These are phyloP conservation scores for Prunella fulvescens DNA, from an alignment of 2,113 vertebrate species.

Conservation along the genomic window DNA sequence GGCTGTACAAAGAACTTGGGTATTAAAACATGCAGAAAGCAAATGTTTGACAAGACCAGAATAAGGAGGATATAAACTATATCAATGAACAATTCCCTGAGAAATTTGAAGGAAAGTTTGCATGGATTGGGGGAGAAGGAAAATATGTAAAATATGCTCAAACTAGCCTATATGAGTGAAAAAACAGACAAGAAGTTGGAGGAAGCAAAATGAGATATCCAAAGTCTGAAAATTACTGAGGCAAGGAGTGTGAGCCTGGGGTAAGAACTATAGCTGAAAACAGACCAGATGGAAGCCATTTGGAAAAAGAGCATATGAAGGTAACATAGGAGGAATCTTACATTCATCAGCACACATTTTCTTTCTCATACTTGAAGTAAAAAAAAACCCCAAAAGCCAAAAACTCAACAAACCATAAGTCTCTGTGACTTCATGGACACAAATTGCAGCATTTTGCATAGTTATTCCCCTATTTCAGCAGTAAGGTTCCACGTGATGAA, in stretches of 20 bases:
- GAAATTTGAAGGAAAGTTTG: neutral
- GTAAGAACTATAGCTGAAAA: neutral
- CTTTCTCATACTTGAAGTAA: neutral
- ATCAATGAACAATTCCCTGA: neutral
- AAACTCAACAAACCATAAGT: neutral
- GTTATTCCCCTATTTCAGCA: neutral
- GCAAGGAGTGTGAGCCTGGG: neutral
- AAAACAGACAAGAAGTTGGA: neutral
- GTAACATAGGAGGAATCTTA: neutral
- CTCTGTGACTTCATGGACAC: neutral
- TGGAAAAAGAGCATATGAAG: neutral
- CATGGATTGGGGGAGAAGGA: neutral
- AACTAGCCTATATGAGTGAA: neutral
- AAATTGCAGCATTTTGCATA: neutral
- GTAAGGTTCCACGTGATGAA: rapidly evolving
- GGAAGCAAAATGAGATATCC: neutral
- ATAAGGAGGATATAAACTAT: neutral
- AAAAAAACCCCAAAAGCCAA: neutral
- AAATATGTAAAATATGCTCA: neutral
- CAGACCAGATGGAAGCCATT: neutral
- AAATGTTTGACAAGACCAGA: neutral
- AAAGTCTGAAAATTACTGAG: neutral
- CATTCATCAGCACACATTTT: neutral
- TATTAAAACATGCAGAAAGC: neutral
- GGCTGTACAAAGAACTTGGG: neutral